A percentile compares a stretch with the other conserved stretches of the same genome.
Conservation (phyloP, 2,888 invertebrate genomes). For the Euclidia mi region DNA sequence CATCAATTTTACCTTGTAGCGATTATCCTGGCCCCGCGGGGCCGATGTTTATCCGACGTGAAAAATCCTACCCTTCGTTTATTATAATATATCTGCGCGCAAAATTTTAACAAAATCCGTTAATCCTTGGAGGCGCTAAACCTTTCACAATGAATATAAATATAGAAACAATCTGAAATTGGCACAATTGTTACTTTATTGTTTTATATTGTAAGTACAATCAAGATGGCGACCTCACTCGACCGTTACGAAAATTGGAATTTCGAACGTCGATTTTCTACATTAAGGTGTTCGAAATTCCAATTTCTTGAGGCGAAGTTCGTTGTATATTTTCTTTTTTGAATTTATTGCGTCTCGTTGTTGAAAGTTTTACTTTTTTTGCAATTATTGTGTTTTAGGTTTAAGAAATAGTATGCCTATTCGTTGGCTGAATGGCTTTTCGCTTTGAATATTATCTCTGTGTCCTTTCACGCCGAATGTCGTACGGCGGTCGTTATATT, state of each 20-base stretch:
- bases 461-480: not conserved
- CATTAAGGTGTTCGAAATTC: constrained; percentile 8
- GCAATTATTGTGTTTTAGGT: not conserved
- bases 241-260: constrained; percentile 21
- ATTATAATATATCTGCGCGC: constrained; percentile 26
- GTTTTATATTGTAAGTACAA: not conserved
- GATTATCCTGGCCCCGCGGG: constrained; percentile 18
- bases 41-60: constrained; percentile 27
- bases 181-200: constrained; percentile 8
- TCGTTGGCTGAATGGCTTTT: no score
- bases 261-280: constrained; percentile 16
- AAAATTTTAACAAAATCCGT: constrained; percentile 19
- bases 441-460: no score
- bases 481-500: not conserved
- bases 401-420: not conserved
- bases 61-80: constrained; percentile 26
- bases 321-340: constrained; percentile 1
- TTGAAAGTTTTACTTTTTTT: not conserved
- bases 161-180: constrained; percentile 28
- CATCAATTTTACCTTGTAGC: constrained; percentile 33
- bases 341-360: not conserved
- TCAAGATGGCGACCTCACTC: constrained; percentile 7
- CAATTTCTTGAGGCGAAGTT: constrained; percentile 6
- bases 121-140: constrained; percentile 32
- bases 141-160: constrained; percentile 23